Evolutionary conservation across 1,140 invertebrate species (phyloP).

Genomic region (Cylas formicarius): DNA sequence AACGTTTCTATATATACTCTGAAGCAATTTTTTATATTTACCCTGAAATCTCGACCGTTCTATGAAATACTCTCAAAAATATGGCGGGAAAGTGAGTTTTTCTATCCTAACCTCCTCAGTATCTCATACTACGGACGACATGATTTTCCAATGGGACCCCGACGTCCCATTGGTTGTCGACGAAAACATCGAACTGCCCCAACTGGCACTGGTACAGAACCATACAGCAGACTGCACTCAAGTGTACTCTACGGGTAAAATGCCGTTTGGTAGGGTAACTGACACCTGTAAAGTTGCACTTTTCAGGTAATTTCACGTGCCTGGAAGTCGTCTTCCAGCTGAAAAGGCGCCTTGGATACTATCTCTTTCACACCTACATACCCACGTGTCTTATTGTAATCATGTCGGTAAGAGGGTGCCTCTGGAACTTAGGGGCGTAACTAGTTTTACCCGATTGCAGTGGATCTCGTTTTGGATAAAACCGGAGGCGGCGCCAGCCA

Average conservation of each 20-base stretch:
- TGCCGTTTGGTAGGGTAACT: too few relatives aligned
- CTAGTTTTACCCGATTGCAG: constrained; percentile 41
- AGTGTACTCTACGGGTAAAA: constrained; percentile 76
- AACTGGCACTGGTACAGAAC: constrained; percentile 75
- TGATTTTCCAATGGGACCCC: constrained; percentile 86
- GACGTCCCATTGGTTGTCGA: constrained; percentile 84
- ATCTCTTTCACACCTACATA: constrained; percentile 83
- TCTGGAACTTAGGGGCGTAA: neutral
- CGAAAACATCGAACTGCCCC: constrained; percentile 79
- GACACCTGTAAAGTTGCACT: neutral
- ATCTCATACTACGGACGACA: constrained; percentile 83
- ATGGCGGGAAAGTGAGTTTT: too few relatives aligned
- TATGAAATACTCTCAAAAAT: neutral
- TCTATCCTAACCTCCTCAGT: constrained; percentile 54
- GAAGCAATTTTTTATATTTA: neutral
- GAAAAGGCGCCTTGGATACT: constrained; percentile 77
- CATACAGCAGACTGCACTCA: constrained; percentile 82
- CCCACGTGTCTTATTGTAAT: constrained; percentile 82
- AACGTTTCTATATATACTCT: neutral
- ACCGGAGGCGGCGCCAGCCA: constrained; percentile 77
- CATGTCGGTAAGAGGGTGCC: constrained; percentile 62
- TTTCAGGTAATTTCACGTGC: constrained; percentile 79
- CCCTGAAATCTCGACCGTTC: too few relatives aligned
- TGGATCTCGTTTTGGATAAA: constrained; percentile 95
- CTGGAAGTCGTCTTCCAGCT: constrained; percentile 79